phyloP scores from a whole-genome alignment of 2,113 vertebrate species.

The Sebastes fasciatus region DNA sequence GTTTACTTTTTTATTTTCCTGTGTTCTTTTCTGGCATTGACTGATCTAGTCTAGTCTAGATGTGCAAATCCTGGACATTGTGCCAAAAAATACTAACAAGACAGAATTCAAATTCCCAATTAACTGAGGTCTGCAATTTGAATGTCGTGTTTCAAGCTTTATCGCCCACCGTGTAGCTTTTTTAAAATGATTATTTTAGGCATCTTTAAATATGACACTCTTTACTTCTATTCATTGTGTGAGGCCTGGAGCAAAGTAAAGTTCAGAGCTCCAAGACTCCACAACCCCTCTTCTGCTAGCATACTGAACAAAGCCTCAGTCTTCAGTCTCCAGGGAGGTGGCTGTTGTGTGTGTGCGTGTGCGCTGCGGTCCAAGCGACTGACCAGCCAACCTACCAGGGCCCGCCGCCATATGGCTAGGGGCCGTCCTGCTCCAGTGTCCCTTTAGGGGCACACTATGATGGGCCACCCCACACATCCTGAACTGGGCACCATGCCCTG shows the following conservation, averaged over 20 bases:
- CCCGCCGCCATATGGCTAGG: constrained; percentile 49
- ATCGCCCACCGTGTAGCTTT: neutral
- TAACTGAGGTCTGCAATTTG: neutral
- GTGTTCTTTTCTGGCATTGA: constrained; percentile 18
- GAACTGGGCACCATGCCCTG: constrained; percentile 38
- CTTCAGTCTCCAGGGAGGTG: constrained; percentile 30
- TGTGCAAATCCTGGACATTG: neutral
- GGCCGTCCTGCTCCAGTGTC: constrained; percentile 40
- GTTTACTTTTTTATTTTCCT: constrained; percentile 43
- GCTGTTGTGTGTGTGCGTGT: constrained; percentile 25
- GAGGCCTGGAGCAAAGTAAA: constrained; percentile 3
- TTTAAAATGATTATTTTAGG: neutral
- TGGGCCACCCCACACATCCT: constrained; percentile 24
- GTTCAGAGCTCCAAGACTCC: constrained; percentile 1
- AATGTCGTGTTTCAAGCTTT: neutral
- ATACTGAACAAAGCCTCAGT: constrained; percentile 25
- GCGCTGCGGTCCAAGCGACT: constrained; percentile 39
- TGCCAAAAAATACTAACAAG: neutral
- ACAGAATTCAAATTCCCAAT: neutral
- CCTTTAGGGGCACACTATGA: constrained; percentile 44
- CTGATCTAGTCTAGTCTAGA: neutral
- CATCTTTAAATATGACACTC: constrained; percentile 12
- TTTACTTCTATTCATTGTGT: constrained; percentile 1
- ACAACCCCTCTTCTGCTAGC: constrained; percentile 1
- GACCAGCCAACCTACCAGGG: constrained; percentile 40